Percentiles rank a stretch among this genome's conserved stretches.
These are phyloP conservation scores for Cenopis cana DNA, from an alignment of 2,888 invertebrate species.

Conservation along the genomic window DNA sequence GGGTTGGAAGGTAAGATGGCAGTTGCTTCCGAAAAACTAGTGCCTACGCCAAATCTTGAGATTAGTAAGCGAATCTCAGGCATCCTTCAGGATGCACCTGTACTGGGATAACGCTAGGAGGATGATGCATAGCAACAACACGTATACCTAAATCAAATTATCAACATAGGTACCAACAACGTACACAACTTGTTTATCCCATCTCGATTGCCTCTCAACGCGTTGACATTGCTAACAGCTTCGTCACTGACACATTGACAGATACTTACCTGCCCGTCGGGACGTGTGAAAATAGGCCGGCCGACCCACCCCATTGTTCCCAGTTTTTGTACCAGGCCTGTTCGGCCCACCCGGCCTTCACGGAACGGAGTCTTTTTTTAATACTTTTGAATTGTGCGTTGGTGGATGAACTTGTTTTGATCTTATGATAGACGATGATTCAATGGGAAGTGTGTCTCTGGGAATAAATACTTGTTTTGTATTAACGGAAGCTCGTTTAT, in stretches of 20 bases:
- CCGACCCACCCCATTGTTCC: slow-evolving; percentile 56
- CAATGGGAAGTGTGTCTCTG: neutral
- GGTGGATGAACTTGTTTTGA: slow-evolving; percentile 22
- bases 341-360: slow-evolving; percentile 50
- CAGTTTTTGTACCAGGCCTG: slow-evolving; percentile 64
- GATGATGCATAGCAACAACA: no score
- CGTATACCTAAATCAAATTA: no score
- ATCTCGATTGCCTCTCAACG: slow-evolving; percentile 1
- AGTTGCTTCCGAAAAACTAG: no score
- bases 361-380: slow-evolving; percentile 23
- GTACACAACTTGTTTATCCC: neutral
- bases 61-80: no score
- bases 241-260: slow-evolving; percentile 46
- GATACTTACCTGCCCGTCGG: slow-evolving; percentile 47
- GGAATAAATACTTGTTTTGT: no score
- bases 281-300: slow-evolving; percentile 64
- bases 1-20: no score
- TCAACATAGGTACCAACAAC: neutral
- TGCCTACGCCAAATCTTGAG: no score
- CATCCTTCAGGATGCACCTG: no score
- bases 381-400: slow-evolving; percentile 17
- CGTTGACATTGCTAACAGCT: neutral
- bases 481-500: no score
- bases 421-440: slow-evolving; percentile 7
- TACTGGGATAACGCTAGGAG: no score